Base-by-base conservation (phyloP, 2,888 invertebrate species). In the Subacronicta megacephala region DNA sequence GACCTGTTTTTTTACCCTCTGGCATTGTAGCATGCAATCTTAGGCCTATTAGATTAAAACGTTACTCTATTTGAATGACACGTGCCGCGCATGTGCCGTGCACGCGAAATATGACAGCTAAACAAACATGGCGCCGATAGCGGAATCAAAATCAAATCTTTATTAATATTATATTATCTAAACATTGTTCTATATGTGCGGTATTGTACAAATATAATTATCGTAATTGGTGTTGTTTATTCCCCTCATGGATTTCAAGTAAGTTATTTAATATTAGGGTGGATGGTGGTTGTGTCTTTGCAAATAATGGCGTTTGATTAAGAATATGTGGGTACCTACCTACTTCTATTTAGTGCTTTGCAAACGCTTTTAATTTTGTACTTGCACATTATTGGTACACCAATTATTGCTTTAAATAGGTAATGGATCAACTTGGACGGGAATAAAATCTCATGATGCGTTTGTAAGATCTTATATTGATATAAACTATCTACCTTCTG, bases 41-140 rank as follows among this genome's bases (percentile, higher is more conserved):
- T 72, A 75, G 83, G 71, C 81, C 84, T 83, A 89, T 88, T 87
- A 89, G 86, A 91, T 90, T 87, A 88, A 84, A 88, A 85, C 80
- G 82, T 82, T 82, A 83, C 78, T 81, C 78, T 71, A 62, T 81
- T 78, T 68, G 81, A 73, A 54, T 18, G 84, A 47, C 91, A 85
- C 92, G 91, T 88, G 90, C 23, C 90, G 67, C 84, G 86, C 90
- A 79, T 82, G 89, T 86, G 89, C 68, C 79, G 61, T 45, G 59
- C 76, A 73, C 77, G 70, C 77, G 81, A 81, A 82, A 77, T 87
- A 84, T 90, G 90, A 90, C 91, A 91, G 90, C 90, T 92, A 92
- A 84, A 88, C 84, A 90, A 92, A 92, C 90, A 92, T 90, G 90
- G 90, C 86, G 52, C 67, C 82, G 90, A 91, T 92, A 89, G 83